These are phyloP conservation scores for Drosophila mayaguana DNA, from an alignment of 2,888 invertebrate species.

Conservation along the genomic window DNA sequence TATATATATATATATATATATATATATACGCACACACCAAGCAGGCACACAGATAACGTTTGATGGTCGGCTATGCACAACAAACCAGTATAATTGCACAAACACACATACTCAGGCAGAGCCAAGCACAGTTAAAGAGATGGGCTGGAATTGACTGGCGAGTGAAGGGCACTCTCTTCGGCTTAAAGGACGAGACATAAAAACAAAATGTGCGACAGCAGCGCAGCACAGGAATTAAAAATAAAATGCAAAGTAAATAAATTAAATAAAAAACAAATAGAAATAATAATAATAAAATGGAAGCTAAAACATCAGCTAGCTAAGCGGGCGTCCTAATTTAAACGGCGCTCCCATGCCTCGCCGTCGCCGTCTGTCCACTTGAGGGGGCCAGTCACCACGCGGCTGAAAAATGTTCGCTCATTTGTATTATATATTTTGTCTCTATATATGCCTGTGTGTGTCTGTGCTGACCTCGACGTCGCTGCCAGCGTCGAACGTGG, in stretches of 20 bases:
- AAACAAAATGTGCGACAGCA: conserved; percentile 40
- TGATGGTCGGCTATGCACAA: conserved; percentile 74
- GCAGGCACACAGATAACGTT: conserved; percentile 32
- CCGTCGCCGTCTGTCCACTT: conserved; percentile 20
- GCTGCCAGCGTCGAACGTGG: conserved; percentile 46
- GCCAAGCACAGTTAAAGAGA: conserved; percentile 34
- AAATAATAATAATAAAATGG: conserved; percentile 58
- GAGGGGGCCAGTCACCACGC: conserved; percentile 43
- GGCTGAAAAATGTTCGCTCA: conserved; percentile 62
- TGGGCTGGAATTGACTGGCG: conserved; percentile 39
- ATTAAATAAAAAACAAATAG: conserved; percentile 10
- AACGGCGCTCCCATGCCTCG: conserved; percentile 19
- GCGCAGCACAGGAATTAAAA: conserved; percentile 16
- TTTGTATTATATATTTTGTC: conserved; percentile 67
- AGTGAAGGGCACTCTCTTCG: conserved; percentile 71
- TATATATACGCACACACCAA: conserved; percentile 3
- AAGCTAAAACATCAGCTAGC: conserved; percentile 47
- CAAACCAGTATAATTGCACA: conserved; percentile 77
- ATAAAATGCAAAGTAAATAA: conserved; percentile 1
- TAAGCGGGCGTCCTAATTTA: conserved; percentile 44
- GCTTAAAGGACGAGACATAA: conserved; percentile 50
- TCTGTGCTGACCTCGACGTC: conserved; percentile 50
- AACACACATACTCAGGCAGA: conserved; percentile 17
- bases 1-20: too few relatives aligned
- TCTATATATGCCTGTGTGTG: conserved; percentile 33